Evolutionary conservation across 92 coral and sea anemone genomes (phyloP).

Genomic region (Metridium senile): DNA sequence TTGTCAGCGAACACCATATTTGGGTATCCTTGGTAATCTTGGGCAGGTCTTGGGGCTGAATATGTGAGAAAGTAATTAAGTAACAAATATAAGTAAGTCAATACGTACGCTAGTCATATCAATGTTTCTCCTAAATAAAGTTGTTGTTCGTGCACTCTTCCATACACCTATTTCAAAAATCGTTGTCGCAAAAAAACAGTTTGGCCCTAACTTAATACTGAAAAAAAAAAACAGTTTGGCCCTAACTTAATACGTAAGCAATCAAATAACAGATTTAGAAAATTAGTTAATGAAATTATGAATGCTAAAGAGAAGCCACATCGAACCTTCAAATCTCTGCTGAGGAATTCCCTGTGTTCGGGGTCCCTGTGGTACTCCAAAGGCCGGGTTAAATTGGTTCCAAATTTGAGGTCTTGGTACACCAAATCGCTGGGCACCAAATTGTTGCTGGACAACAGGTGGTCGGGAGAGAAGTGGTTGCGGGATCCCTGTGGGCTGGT

Average conservation of each 20-base stretch:
- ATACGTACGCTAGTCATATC: too few species aligned
- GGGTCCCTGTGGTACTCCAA: conserved; percentile 10
- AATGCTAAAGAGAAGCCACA: neutral
- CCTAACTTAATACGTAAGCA: too few species aligned
- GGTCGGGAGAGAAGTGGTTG: conserved; percentile 10
- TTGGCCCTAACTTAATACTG: too few species aligned
- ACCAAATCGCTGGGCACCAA: conserved; percentile 13
- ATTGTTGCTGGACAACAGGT: conserved; percentile 20
- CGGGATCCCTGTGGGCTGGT: conserved; percentile 5
- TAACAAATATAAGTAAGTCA: too few species aligned
- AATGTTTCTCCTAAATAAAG: too few species aligned
- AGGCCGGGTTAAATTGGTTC: neutral
- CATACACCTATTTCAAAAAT: too few species aligned
- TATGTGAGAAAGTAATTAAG: too few species aligned
- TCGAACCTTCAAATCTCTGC: neutral
- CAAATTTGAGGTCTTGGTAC: conserved; percentile 19
- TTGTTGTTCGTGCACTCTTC: too few species aligned
- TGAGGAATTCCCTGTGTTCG: neutral
- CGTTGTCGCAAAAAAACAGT: too few species aligned
- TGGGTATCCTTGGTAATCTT: neutral
- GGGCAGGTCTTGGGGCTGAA: neutral
- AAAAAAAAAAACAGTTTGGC: too few species aligned
- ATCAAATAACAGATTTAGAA: too few species aligned
- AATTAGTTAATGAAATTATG: too few species aligned
- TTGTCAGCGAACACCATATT: neutral